Percentiles rank a stretch among this genome's conserved stretches.
phyloP scores from a whole-genome alignment of 2,113 vertebrate genomes.

The Nothoprocta pentlandii region DNA sequence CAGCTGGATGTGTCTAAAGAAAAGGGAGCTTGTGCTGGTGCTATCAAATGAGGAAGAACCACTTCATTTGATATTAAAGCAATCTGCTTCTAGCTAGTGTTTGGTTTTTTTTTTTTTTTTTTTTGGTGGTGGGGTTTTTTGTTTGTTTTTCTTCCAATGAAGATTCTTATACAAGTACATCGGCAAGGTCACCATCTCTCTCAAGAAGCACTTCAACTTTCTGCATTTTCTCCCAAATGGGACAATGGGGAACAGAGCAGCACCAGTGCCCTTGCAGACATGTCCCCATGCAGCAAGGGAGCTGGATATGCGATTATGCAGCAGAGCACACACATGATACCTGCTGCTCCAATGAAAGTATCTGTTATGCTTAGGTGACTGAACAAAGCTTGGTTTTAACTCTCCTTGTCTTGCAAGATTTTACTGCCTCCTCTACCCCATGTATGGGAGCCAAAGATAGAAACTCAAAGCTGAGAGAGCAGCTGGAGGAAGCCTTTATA shows the following conservation, averaged over 20 bases:
- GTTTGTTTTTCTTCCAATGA: neutral
- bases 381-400: neutral
- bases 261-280: accelerated
- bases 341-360: neutral
- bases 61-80: neutral
- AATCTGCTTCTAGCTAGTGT: neutral
- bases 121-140: no score
- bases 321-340: accelerated
- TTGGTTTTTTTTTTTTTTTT: neutral
- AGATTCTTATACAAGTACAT: neutral
- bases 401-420: neutral
- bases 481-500: constrained; percentile 19
- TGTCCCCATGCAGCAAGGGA: accelerated
- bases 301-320: accelerated
- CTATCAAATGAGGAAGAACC: neutral
- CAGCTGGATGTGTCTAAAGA: neutral
- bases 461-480: neutral
- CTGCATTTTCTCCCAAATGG: neutral
- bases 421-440: neutral
- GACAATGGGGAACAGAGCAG: neutral
- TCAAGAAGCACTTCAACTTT: neutral
- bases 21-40: neutral
- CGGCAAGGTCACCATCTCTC: neutral
- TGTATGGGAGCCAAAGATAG: neutral
- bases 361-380: neutral